phyloP scores from a whole-genome alignment of 2,888 invertebrate genomes.

The Macrosiphum euphorbiae region DNA sequence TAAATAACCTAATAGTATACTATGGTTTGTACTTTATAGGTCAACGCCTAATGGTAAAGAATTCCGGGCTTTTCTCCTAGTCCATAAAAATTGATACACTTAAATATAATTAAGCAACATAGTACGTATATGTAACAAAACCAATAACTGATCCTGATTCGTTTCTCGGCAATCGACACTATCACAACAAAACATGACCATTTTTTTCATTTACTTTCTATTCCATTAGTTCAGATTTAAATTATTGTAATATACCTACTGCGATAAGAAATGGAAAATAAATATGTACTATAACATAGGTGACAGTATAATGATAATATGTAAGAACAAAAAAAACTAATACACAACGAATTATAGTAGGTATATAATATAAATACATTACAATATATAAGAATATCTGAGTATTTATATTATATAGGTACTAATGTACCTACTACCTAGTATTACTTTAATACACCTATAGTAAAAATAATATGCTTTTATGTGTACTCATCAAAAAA shows the following conservation, averaged over 20 bases:
- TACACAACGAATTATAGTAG: background rate
- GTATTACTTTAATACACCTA: background rate
- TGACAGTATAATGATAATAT: background rate
- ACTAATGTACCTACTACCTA: background rate
- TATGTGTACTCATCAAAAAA: background rate
- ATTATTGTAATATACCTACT: background rate
- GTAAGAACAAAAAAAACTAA: background rate
- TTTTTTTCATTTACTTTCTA: conserved; percentile 37
- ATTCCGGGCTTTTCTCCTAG: background rate
- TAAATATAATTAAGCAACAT: conserved; percentile 20
- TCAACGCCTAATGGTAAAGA: background rate
- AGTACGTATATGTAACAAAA: background rate
- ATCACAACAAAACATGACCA: background rate
- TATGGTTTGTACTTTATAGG: background rate
- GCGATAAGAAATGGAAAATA: conserved; percentile 15
- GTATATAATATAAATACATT: background rate
- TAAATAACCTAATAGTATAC: background rate
- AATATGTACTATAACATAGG: background rate
- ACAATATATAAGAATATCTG: background rate
- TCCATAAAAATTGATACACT: background rate
- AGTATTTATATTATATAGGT: background rate
- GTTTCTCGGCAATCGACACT: conserved; percentile 23
- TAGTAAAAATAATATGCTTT: background rate
- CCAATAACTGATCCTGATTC: background rate
- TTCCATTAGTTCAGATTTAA: conserved; percentile 32